Evolutionary conservation across 2,113 vertebrate genomes (phyloP).

Genomic region (Lagenorhynchus albirostris): DNA sequence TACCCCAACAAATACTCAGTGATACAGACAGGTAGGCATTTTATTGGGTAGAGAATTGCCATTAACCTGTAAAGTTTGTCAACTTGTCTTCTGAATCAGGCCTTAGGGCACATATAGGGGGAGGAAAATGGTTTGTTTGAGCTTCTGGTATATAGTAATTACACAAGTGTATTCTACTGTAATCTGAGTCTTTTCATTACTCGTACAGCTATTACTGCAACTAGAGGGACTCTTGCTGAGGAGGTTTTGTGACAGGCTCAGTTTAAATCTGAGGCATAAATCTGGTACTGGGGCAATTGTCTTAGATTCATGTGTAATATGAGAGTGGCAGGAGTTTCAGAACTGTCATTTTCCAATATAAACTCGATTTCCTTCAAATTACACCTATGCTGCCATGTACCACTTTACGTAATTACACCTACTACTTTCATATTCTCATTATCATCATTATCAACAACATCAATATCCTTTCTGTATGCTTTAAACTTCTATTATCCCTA

Average conservation of each 20-base stretch:
- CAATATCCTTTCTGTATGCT: not conserved
- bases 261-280: not conserved
- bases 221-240: not conserved
- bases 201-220: not conserved
- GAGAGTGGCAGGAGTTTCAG: not conserved
- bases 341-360: not conserved
- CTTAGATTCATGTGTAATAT: not conserved
- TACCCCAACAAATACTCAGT: not conserved
- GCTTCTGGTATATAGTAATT: not conserved
- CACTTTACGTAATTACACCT: not conserved
- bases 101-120: not conserved
- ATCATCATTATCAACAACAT: not conserved
- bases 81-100: not conserved
- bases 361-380: not conserved
- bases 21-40: not conserved
- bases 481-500: not conserved
- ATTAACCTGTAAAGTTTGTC: not conserved
- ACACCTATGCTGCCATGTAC: not conserved
- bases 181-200: slow-evolving; percentile 7
- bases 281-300: not conserved
- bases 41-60: not conserved
- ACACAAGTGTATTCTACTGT: not conserved
- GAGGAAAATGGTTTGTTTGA: not conserved
- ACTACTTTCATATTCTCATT: not conserved
- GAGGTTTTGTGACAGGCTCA: not conserved